phyloP scores from a whole-genome alignment of 1,140 invertebrate genomes.

The Drosophila saltans region DNA sequence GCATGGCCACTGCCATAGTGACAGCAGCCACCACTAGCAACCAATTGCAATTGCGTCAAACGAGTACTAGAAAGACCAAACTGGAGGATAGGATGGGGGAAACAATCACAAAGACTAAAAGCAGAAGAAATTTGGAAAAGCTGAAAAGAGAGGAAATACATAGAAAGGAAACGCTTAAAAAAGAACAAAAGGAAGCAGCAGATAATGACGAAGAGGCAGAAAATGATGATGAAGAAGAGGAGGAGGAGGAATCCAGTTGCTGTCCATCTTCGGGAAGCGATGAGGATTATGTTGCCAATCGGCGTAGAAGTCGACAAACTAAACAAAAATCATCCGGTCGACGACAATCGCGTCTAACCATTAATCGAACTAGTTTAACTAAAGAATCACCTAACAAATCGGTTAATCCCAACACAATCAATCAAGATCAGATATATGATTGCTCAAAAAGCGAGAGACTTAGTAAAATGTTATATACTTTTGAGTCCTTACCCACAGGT shows the following conservation, averaged over 20 bases:
- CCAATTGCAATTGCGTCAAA: constrained; percentile 60
- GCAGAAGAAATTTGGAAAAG: constrained; percentile 71
- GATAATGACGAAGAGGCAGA: constrained; percentile 27
- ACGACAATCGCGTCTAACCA: constrained; percentile 50
- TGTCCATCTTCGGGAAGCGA: constrained; percentile 51
- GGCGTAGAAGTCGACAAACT: constrained; percentile 24
- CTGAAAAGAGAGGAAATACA: not conserved
- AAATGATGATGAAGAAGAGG: constrained; percentile 43
- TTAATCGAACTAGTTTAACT: constrained; percentile 45
- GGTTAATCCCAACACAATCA: constrained; percentile 8
- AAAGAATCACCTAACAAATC: not conserved
- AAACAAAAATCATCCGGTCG: constrained; percentile 59
- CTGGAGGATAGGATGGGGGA: constrained; percentile 83
- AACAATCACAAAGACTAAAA: constrained; percentile 36
- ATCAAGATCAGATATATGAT: constrained; percentile 58
- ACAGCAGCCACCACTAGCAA: constrained; percentile 76
- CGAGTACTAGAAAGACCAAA: constrained; percentile 43
- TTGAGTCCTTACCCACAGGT: constrained; percentile 88
- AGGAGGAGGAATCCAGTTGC: constrained; percentile 44
- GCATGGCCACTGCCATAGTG: constrained; percentile 75
- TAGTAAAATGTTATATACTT: constrained; percentile 89
- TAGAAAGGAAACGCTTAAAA: not conserved
- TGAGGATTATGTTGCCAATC: constrained; percentile 60
- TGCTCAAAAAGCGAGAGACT: constrained; percentile 75
- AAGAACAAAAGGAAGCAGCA: constrained; percentile 5